These are phyloP conservation scores for Silurus glanis DNA, from an alignment of 2,113 vertebrate genomes.

Conservation along the genomic window DNA sequence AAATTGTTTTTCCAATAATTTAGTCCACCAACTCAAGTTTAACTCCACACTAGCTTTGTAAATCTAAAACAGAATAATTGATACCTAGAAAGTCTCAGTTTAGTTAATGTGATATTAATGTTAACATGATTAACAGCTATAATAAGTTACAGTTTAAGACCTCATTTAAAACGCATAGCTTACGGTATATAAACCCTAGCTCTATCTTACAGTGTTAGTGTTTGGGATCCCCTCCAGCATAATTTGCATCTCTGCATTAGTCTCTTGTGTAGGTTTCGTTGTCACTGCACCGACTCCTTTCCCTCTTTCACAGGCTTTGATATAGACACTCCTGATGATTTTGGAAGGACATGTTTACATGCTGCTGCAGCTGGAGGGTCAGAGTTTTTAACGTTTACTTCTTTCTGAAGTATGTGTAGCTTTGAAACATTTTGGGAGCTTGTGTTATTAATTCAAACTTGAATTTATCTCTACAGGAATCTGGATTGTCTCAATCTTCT, in stretches of 20 bases:
- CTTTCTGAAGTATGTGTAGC: not conserved
- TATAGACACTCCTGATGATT: constrained; percentile 95
- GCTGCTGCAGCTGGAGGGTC: constrained; percentile 98
- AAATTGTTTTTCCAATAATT: constrained; percentile 30
- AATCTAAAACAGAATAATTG: not conserved
- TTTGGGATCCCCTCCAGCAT: not conserved
- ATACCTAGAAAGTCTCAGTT: not conserved
- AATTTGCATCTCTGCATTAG: not conserved
- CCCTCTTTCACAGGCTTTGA: constrained; percentile 82
- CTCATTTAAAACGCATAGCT: not conserved
- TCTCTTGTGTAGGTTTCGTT: not conserved
- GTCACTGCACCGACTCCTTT: not conserved
- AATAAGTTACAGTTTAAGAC: not conserved
- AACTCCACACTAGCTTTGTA: not conserved
- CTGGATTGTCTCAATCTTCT: constrained; percentile 98
- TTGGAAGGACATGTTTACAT: constrained; percentile 98
- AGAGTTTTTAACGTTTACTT: constrained; percentile 52
- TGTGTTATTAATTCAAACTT: not conserved
- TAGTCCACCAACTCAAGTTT: not conserved
- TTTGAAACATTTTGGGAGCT: not conserved
- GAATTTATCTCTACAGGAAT: constrained; percentile 75
- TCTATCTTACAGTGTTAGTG: not conserved
- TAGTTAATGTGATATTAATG: not conserved
- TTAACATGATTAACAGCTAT: too few relatives aligned
- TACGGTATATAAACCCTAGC: too few relatives aligned